Evolutionary conservation across 2,888 invertebrate genomes (phyloP), one percentile per base, ranked within the genome.

Genomic region (Podotricha telesiphe): DNA sequence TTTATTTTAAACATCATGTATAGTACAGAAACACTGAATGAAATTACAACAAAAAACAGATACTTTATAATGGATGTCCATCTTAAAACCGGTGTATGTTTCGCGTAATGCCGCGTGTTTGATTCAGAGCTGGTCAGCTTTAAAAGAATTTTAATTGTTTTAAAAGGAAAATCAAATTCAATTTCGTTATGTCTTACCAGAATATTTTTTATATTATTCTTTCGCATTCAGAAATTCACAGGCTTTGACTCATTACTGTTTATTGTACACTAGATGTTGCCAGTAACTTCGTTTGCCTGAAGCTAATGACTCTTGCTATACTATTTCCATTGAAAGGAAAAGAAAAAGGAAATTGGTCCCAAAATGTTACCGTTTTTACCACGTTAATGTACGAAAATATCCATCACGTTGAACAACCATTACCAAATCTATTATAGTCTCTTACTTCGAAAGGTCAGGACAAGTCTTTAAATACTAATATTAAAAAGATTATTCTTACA

Each of bases 31-130:
- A 59, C 22, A 42, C 59, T 42, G 50, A 59, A 58, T 58, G 50
- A 66, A 59, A 59, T 59, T 59, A 51, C 59, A 42, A 42, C 42
- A 66, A 66, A 66, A 66, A 66, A 15, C 50, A 42, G 28, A 17
- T 66, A 48, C 50, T 40, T 17, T 51, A 50, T 59, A 51, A 59
- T 59, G 42, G 17, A 42, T 15, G 55, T 50, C 48, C 59, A 59
- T 59, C 59, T 66, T 45, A 55, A 55, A 55, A 55, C 55, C 55
- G 55, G 55, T 55, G 55, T 59, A 59, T 22, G 28, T 45, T 45
- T 28, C 22, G 45, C 22, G 28, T 59, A 28, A 59, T 59, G 42
- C 17, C 48, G 15, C 47, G 7, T 37, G 19, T 48, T 37, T 62
- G 59, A n/a, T 50, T 62, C 48, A 50, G 19, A 48, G 62, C n/a